Percentiles rank a stretch among this genome's conserved stretches.
These are phyloP conservation scores for Corythornis cristatus DNA, from an alignment of 2,113 vertebrate species.

Conservation along the genomic window DNA sequence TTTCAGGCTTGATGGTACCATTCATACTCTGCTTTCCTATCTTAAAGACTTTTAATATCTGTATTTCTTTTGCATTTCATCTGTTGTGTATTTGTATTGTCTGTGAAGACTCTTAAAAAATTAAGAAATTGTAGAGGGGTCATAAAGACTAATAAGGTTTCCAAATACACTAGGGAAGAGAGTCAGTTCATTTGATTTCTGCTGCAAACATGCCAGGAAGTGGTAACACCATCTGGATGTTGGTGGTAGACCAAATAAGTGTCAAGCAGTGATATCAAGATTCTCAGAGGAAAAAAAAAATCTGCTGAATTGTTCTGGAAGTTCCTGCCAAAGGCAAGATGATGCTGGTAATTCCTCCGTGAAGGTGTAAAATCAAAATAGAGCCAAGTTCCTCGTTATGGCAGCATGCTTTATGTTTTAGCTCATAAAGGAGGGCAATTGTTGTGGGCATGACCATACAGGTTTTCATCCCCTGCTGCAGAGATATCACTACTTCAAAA, in stretches of 20 bases:
- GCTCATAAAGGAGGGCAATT: fast-evolving
- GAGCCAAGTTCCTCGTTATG: not conserved
- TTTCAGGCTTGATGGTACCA: not conserved
- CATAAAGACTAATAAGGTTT: not conserved
- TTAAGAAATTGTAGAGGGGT: not conserved
- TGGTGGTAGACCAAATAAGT: not conserved
- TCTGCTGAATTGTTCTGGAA: not conserved
- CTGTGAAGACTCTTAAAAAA: not conserved
- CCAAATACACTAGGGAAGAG: not conserved
- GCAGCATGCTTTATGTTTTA: not conserved
- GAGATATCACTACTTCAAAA: not conserved
- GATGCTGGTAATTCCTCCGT: not conserved
- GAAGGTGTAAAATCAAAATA: not conserved
- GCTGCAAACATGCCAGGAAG: not conserved
- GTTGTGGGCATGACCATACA: fast-evolving
- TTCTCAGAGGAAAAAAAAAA: not conserved
- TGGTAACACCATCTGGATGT: not conserved
- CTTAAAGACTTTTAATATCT: not conserved
- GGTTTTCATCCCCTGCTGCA: not conserved
- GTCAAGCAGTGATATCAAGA: not conserved
- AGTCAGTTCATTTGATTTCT: not conserved
- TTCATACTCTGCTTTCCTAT: not conserved
- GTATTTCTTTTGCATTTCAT: not conserved
- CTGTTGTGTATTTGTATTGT: not conserved
- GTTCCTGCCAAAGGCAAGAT: not conserved